Evolutionary conservation across 1,140 invertebrate genomes (phyloP), one percentile per base, ranked within the genome.

Genomic region (Ctenoplectra terminalis): DNA sequence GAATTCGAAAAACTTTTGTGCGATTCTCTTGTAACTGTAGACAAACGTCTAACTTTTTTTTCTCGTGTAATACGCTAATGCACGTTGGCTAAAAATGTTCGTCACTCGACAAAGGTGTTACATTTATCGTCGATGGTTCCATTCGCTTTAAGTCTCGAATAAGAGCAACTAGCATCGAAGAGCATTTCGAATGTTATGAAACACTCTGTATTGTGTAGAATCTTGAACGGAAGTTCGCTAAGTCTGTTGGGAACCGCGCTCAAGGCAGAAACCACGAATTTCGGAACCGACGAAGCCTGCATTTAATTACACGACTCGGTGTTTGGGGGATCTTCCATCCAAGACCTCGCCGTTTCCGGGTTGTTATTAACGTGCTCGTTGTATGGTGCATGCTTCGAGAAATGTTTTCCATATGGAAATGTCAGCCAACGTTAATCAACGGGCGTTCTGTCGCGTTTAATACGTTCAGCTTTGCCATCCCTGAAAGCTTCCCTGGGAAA

Each of bases 181-280:
- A 23, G n/a, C 20, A 34, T 50, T 23, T 43, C 46, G 66, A 34
- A 50, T 7, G 37, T 50, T 37, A 29, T 15, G 73, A 52, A 50
- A 64, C 48, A 34, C 23, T 29, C 46, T 50, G 60, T 40, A 7
- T 61, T 29, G 31, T 40, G 54, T 31, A 0, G 37, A 29, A 43
- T 26, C n/a, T 13, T 13, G 34, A 48, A 6, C 4, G 31, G 29
- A 78, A 78, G 54, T 78, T 71, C 29, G 15, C 8, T 23, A 61
- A 78, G 54, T 70, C 43, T 52, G 66, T 13, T 46, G 43, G 34
- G 26, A 61, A 43, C 2, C 13, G n/a, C 13, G 76, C 43, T 66
- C 26, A 2, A 23, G 20, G 31, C 46, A 37, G 67, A 52, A 61
- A 15, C 43, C 67, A 40, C 54, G 29, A 79, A 72, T 31, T 23